Base-by-base conservation (phyloP, 2,797 vertebrate species). In the Avahi laniger region DNA sequence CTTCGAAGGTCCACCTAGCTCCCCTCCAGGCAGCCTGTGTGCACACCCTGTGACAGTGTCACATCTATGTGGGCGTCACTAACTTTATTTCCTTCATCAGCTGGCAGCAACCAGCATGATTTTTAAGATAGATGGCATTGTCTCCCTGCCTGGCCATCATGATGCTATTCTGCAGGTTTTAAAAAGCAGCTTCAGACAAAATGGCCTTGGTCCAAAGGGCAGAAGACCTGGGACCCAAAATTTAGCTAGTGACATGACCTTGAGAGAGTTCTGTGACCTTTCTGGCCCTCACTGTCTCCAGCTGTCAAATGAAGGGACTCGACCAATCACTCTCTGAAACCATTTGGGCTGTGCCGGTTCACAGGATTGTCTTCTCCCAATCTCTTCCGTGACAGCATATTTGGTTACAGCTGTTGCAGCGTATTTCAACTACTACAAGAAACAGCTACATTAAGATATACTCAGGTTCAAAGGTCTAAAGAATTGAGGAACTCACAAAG, bases 61-160 rank as follows among this genome's bases (percentile, higher is more conserved):
- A 50, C 93, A 75, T 73, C 92, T 78, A 69, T 72, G 67, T 90
- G 87, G 93, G 93, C 26, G 0, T 96, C 97, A 92, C 95, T 97
- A 94, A 96, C 95, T 94, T 95, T 94, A 96, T 94, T 93, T 95
- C 95, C 67, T 93, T 94, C 94, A 91, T 97, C 95, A 92, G 91
- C 70, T 93, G 89, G 80, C 91, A 97, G 94, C 84, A 91, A 82
- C 85, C 59, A 87, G 91, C 79, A 86, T 93, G 83, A 89, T 93
- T 91, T 97, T 90, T 82, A 86, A 96, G 96, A 96, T 65, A 78
- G 86, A 95, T 88, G 83, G 79, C 50, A 10, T 33, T 81, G 69
- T 79, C 87, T 78, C 67, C 91, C 33, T 5, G 15, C 50, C 63
- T 92, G 93, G 79, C 85, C 48, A 67, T 80, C 88, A 41, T 33